phyloP scores from a whole-genome alignment of 2,113 vertebrate species.

The Myiozetetes cayanensis region DNA sequence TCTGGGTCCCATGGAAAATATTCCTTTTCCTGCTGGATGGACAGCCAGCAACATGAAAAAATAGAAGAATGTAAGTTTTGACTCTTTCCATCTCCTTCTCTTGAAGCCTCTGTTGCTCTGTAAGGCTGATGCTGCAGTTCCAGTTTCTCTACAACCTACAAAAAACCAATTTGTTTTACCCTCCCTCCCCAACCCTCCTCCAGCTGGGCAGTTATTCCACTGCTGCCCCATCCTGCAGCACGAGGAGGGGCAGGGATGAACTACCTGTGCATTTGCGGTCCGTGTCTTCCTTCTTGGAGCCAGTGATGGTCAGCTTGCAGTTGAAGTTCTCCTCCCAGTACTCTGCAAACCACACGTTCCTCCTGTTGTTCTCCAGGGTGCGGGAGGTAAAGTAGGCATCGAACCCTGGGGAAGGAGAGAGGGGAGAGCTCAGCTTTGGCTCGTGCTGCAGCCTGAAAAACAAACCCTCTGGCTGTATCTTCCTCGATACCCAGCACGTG shows the following conservation, averaged over 20 bases:
- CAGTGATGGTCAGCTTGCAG: conserved; percentile 93
- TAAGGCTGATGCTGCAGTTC: background rate
- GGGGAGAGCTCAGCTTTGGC: background rate
- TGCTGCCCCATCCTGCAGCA: background rate
- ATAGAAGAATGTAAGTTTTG: background rate
- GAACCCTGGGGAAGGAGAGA: conserved; percentile 77
- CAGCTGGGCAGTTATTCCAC: background rate
- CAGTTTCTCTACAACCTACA: conserved; percentile 32
- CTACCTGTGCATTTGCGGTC: conserved; percentile 95
- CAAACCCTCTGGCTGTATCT: rapidly evolving
- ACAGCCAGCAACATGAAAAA: background rate
- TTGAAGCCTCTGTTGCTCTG: background rate
- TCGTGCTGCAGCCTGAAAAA: background rate
- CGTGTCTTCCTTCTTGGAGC: conserved; percentile 92
- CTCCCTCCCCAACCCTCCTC: conserved; percentile 13
- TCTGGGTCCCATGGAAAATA: background rate
- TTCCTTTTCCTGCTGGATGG: background rate
- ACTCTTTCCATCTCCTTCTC: background rate
- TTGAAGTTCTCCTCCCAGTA: conserved; percentile 99
- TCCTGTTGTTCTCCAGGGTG: conserved; percentile 93
- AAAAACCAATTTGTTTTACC: conserved; percentile 50
- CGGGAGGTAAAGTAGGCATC: conserved; percentile 91
- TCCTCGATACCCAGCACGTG: background rate
- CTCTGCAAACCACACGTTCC: conserved; percentile 97
- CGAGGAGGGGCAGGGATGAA: background rate